A percentile compares a stretch with the other conserved stretches of the same genome.
These are phyloP conservation scores for Agrochola circellaris DNA, from an alignment of 2,888 invertebrate genomes.

Conservation along the genomic window DNA sequence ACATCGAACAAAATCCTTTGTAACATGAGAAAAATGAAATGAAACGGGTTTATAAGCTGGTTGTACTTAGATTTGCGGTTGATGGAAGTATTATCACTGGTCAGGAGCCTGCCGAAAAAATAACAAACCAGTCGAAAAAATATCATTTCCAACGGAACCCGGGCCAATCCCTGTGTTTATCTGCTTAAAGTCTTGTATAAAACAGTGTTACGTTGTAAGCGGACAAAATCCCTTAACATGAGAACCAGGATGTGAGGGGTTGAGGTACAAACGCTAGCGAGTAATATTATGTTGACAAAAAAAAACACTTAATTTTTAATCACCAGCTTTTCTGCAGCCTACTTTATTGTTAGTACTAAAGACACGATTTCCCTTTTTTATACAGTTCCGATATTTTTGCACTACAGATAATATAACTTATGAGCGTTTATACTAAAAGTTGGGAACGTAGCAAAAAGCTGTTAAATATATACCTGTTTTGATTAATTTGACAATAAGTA, in stretches of 20 bases:
- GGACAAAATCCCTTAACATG: constrained; percentile 66
- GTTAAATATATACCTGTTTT: no score
- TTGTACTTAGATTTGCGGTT: constrained; percentile 38
- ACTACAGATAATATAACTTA: background rate
- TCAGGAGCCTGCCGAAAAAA: constrained; percentile 51
- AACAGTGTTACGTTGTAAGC: constrained; percentile 74
- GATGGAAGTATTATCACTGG: constrained; percentile 48
- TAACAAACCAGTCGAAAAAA: constrained; percentile 62
- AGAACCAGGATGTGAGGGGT: constrained; percentile 36
- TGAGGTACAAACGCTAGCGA: constrained; percentile 57
- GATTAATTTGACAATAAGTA: no score
- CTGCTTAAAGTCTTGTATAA: constrained; percentile 73
- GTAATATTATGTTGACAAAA: background rate
- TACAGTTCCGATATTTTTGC: background rate
- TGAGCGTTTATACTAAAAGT: background rate
- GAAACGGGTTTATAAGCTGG: constrained; percentile 33
- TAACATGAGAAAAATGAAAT: constrained; percentile 5
- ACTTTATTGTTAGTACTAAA: background rate
- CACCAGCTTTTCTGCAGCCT: background rate
- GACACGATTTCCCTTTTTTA: background rate
- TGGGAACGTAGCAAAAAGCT: no score
- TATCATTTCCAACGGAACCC: constrained; percentile 67
- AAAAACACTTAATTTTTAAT: background rate
- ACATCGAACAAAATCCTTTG: constrained; percentile 12
- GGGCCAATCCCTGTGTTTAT: constrained; percentile 74